Conservation (phyloP, 2,797 vertebrate species). For the Poecilia gillii region DNA sequence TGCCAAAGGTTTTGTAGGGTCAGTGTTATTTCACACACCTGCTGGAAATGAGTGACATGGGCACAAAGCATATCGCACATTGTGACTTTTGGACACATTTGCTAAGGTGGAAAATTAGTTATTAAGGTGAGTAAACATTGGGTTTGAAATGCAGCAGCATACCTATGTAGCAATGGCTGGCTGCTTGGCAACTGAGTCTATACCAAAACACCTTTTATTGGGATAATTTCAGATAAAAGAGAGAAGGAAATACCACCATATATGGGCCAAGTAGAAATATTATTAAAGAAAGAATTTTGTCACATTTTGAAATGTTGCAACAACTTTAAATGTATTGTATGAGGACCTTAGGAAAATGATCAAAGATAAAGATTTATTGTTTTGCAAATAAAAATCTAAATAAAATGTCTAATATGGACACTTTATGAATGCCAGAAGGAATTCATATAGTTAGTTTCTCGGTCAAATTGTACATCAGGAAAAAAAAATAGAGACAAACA, state of each 20-base stretch:
- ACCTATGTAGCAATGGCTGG: neutral
- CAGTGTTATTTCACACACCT: constrained; percentile 78
- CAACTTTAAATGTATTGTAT: neutral
- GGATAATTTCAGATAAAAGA: constrained; percentile 1
- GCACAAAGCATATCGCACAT: constrained; percentile 52
- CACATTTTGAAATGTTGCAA: neutral
- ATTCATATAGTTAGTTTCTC: neutral
- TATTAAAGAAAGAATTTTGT: neutral
- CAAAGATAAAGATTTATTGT: neutral
- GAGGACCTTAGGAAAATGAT: neutral
- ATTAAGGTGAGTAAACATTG: constrained; percentile 21
- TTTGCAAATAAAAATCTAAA: neutral
- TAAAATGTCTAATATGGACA: neutral
- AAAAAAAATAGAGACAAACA: neutral
- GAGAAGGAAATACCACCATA: constrained; percentile 10
- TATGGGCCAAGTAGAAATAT: constrained; percentile 16
- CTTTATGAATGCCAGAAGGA: neutral
- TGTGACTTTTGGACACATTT: constrained; percentile 31
- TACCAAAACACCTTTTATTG: neutral
- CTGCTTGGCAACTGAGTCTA: neutral
- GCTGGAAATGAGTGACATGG: constrained; percentile 71
- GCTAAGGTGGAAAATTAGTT: constrained; percentile 19
- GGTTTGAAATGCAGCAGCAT: constrained; percentile 13
- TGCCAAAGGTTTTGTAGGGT: constrained; percentile 71
- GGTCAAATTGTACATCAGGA: neutral